These are phyloP conservation scores for Caenorhabditis remanei DNA, from an alignment of 1,140 invertebrate species.

Conservation along the genomic window DNA sequence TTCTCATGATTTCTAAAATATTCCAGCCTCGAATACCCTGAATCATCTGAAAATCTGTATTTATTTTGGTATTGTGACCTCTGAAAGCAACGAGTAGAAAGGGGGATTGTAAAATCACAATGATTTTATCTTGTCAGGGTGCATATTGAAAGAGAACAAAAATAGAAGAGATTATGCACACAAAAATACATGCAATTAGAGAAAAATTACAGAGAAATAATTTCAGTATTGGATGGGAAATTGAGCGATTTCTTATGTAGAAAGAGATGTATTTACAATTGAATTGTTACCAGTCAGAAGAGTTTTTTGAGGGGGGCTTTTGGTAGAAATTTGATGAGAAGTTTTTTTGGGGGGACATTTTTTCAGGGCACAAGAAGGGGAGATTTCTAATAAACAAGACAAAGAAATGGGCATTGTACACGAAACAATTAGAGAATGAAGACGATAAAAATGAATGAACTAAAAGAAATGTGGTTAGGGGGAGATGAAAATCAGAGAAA, in stretches of 20 bases:
- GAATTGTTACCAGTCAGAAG: conserved; percentile 25
- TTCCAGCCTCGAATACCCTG: background rate
- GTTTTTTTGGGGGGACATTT: too few relatives aligned
- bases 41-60: background rate
- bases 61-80: too few relatives aligned
- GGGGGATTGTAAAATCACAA: conserved; percentile 3
- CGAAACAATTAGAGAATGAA: background rate
- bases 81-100: too few relatives aligned
- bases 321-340: too few relatives aligned
- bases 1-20: conserved; percentile 3
- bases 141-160: background rate
- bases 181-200: background rate
- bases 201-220: background rate
- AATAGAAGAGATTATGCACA: background rate
- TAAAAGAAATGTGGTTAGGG: background rate
- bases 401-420: too few relatives aligned
- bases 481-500: background rate
- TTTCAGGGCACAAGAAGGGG: too few relatives aligned
- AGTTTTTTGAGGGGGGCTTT: background rate
- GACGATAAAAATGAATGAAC: background rate
- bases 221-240: background rate
- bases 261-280: conserved; percentile 24
- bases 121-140: background rate
- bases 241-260: background rate
- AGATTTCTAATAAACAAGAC: too few relatives aligned